Percentiles rank a stretch among this genome's conserved stretches.
Conservation (phyloP, 2,888 invertebrate species). For the Leptinotarsa haldemani region DNA sequence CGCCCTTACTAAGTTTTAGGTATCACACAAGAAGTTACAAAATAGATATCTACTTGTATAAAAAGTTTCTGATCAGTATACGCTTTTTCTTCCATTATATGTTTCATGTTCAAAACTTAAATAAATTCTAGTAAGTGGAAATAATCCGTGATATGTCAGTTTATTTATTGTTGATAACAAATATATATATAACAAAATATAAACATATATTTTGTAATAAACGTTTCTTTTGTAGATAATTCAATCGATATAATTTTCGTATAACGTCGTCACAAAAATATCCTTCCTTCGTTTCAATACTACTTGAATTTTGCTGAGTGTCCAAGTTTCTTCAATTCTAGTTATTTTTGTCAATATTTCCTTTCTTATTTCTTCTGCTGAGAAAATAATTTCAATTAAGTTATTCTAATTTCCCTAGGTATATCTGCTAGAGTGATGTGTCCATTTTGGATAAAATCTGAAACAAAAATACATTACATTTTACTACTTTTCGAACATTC, state of each 20-base stretch:
- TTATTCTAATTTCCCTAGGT: background rate
- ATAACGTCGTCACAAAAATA: background rate
- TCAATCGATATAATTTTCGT: background rate
- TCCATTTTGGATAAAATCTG: conserved; percentile 24
- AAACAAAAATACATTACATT: conserved; percentile 21
- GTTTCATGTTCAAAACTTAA: too few species aligned
- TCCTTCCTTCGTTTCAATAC: too few species aligned
- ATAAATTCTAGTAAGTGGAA: too few species aligned
- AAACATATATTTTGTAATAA: background rate
- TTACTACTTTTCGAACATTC: too few species aligned
- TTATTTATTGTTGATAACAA: background rate
- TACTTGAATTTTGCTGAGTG: too few species aligned
- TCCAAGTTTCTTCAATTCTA: background rate
- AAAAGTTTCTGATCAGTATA: too few species aligned
- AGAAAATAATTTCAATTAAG: background rate
- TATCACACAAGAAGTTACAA: too few species aligned
- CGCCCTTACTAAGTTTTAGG: too few species aligned
- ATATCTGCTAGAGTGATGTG: conserved; percentile 6
- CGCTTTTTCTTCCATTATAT: too few species aligned
- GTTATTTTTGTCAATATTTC: background rate
- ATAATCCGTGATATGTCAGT: too few species aligned
- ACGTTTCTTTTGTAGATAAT: background rate
- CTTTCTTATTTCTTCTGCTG: background rate
- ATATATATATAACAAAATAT: too few species aligned
- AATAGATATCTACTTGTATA: too few species aligned